Percentiles rank a stretch among this genome's conserved stretches.
These are phyloP conservation scores for Tadarida brasiliensis DNA, from an alignment of 2,797 vertebrate species.

Conservation along the genomic window DNA sequence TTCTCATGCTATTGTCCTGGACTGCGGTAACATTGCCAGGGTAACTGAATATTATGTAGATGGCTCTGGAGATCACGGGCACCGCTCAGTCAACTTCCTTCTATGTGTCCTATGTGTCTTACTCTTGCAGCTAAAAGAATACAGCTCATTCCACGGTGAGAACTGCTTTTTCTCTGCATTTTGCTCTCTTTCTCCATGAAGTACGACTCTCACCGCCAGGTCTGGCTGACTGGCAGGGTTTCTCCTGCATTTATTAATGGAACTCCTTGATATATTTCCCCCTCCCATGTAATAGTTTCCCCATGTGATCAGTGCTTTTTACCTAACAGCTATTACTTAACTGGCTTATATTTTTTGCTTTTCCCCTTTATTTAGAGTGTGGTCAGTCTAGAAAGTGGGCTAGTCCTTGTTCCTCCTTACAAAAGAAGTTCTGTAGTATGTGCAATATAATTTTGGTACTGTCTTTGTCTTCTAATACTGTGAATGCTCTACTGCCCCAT, in stretches of 20 bases:
- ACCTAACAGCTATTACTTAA: background rate
- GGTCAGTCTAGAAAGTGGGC: background rate
- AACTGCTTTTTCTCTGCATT: slow-evolving; percentile 23
- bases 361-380: background rate
- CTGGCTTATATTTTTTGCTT: slow-evolving; percentile 34
- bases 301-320: slow-evolving; percentile 18
- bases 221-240: slow-evolving; percentile 5
- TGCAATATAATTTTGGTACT: background rate
- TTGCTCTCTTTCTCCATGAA: background rate
- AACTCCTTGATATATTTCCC: background rate
- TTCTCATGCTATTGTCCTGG: background rate
- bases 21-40: background rate
- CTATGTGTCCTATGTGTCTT: background rate
- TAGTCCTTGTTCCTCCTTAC: slow-evolving; percentile 30
- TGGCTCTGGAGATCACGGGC: background rate
- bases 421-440: background rate
- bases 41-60: background rate
- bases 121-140: background rate
- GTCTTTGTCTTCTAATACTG: background rate
- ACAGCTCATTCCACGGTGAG: background rate
- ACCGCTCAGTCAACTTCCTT: background rate
- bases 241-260: slow-evolving; percentile 15
- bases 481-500: background rate
- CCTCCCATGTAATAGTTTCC: background rate
- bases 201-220: background rate